A percentile compares a stretch with the other conserved stretches of the same genome.
Conservation (phyloP, 2,797 vertebrate genomes). For the Columba guinea region DNA sequence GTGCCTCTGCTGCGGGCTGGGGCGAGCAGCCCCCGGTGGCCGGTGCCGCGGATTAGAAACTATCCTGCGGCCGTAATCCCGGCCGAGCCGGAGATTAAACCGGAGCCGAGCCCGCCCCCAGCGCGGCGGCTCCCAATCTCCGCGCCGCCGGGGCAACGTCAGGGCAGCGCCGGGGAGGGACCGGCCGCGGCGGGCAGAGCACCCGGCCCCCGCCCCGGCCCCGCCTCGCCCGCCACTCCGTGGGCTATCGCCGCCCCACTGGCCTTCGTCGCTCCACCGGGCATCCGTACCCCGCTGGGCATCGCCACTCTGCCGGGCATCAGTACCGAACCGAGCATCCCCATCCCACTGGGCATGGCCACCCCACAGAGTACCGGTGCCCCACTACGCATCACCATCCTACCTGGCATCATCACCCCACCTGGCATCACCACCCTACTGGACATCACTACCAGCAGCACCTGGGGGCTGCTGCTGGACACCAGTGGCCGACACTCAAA, state of each 20-base stretch:
- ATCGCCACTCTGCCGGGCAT: fast-evolving
- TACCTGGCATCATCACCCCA: background rate
- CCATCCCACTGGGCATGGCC: too few species aligned
- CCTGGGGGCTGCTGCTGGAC: background rate
- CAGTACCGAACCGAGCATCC: background rate
- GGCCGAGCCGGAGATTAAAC: slow-evolving; percentile 64
- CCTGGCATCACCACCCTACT: background rate
- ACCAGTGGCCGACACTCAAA: background rate
- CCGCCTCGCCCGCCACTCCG: background rate
- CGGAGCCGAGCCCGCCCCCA: slow-evolving; percentile 47
- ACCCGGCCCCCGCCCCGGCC: background rate
- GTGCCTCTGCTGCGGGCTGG: background rate
- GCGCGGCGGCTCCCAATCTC: slow-evolving; percentile 31
- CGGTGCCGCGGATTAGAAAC: slow-evolving; percentile 1
- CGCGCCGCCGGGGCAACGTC: background rate
- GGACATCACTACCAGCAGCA: background rate
- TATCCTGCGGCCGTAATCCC: slow-evolving; percentile 41
- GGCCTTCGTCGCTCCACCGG: background rate
- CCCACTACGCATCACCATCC: fast-evolving
- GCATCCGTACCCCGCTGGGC: background rate
- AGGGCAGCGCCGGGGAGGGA: background rate
- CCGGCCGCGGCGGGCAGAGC: background rate
- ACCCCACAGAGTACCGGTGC: background rate
- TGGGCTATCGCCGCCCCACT: background rate
- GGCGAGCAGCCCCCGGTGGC: background rate